Percentiles rank a stretch among this genome's conserved stretches.
Conservation (phyloP, 2,113 vertebrate genomes). For the Mastomys natalensis region DNA sequence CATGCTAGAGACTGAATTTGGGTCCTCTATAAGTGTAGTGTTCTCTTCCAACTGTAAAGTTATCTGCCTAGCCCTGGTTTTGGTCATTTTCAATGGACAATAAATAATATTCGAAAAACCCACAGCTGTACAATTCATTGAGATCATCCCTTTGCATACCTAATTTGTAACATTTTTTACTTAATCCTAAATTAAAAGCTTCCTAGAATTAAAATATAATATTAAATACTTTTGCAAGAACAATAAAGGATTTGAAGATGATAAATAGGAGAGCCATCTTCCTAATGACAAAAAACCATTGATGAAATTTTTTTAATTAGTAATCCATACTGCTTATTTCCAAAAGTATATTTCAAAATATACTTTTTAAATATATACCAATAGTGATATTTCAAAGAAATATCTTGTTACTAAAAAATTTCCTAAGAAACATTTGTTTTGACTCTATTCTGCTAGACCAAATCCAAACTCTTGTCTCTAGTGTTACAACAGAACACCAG, state of each 20-base stretch:
- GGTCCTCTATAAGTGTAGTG: neutral
- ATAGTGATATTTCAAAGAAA: conserved; percentile 40
- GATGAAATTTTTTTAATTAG: conserved; percentile 1
- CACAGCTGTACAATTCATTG: neutral
- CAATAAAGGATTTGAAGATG: neutral
- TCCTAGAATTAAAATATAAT: neutral
- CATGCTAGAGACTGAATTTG: neutral
- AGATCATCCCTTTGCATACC: neutral
- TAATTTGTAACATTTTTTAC: conserved; percentile 17
- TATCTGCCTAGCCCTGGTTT: neutral
- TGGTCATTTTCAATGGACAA: conserved; percentile 21
- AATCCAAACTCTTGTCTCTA: too few species aligned
- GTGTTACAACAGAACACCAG: neutral
- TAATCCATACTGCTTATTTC: neutral
- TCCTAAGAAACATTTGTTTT: neutral
- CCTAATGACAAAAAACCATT: neutral
- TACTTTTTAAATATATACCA: neutral
- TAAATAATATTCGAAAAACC: neutral
- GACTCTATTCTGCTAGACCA: neutral
- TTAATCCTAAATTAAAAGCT: conserved; percentile 50
- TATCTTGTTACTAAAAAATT: neutral
- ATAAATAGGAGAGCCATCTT: neutral
- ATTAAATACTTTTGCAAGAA: neutral
- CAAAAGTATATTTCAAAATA: neutral
- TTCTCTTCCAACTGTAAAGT: neutral